phyloP scores from a whole-genome alignment of 1,140 invertebrate genomes.

The Orchesella cincta region DNA sequence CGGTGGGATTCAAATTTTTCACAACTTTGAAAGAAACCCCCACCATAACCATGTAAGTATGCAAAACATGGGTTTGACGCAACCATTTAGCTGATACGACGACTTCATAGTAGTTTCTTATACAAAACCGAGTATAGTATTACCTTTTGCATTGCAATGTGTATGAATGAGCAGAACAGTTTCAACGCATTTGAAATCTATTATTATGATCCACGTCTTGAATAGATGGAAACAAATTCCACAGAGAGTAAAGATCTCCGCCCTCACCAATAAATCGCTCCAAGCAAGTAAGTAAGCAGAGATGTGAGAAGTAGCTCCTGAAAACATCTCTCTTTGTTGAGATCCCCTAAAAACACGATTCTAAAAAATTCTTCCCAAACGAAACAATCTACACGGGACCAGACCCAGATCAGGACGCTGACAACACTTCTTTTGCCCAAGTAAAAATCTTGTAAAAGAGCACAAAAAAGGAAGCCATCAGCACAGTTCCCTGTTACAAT shows the following conservation, averaged over 20 bases:
- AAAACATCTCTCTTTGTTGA: background rate
- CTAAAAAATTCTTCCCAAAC: background rate
- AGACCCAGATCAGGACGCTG: background rate
- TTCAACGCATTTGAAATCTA: background rate
- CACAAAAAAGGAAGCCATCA: background rate
- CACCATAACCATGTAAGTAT: no score
- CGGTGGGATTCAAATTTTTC: no score
- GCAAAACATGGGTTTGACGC: no score
- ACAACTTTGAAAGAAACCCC: no score
- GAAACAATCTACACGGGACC: background rate
- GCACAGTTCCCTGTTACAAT: background rate
- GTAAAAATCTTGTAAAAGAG: conserved; percentile 15
- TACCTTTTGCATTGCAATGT: background rate
- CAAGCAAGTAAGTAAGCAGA: background rate
- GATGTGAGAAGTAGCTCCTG: background rate
- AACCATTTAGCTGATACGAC: no score
- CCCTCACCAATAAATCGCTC: conserved; percentile 9
- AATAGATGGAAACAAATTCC: conserved; percentile 19
- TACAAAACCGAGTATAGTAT: no score
- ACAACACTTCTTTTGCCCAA: conserved; percentile 14
- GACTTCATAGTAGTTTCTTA: no score
- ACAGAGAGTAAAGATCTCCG: conserved; percentile 17
- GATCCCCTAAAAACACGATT: background rate
- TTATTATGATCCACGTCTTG: conserved; percentile 20
- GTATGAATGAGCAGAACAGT: background rate